Evolutionary conservation across 2,888 invertebrate species (phyloP).

Genomic region (Camptogramma bilineatum): DNA sequence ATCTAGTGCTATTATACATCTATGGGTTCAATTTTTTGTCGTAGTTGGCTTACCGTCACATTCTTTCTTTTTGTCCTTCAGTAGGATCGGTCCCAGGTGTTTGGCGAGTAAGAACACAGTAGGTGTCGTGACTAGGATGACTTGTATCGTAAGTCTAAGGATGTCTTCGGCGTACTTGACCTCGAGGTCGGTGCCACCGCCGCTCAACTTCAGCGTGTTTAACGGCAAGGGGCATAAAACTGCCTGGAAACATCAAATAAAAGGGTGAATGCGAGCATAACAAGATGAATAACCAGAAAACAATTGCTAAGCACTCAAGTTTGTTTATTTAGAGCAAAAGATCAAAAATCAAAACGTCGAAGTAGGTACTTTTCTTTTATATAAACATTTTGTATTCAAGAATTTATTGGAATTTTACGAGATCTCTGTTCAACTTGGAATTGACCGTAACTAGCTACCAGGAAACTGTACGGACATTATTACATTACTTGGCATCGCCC

Average conservation of each 20-base stretch:
- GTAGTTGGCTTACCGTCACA: conserved; percentile 44
- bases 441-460: conserved; percentile 1
- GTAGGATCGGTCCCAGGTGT: conserved; percentile 65
- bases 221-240: conserved; percentile 85
- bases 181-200: conserved; percentile 48
- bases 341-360: not conserved
- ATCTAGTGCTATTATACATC: conserved; percentile 6
- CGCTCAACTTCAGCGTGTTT: conserved; percentile 59
- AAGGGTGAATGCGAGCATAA: not conserved
- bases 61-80: conserved; percentile 54
- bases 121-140: conserved; percentile 74
- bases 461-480: conserved; percentile 11
- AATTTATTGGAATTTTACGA: conserved; percentile 4
- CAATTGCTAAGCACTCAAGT: not conserved
- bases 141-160: conserved; percentile 65
- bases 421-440: conserved; percentile 8
- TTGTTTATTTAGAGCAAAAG: not conserved
- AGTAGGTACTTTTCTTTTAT: not conserved
- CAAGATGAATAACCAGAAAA: not conserved
- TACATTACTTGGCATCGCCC: conserved; percentile 17
- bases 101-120: conserved; percentile 70
- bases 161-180: conserved; percentile 64
- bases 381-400: not conserved
- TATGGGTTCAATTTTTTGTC: conserved; percentile 1
- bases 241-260: conserved; percentile 70